Evolutionary conservation across 2,113 vertebrate genomes (phyloP).

Genomic region (Turnix velox): DNA sequence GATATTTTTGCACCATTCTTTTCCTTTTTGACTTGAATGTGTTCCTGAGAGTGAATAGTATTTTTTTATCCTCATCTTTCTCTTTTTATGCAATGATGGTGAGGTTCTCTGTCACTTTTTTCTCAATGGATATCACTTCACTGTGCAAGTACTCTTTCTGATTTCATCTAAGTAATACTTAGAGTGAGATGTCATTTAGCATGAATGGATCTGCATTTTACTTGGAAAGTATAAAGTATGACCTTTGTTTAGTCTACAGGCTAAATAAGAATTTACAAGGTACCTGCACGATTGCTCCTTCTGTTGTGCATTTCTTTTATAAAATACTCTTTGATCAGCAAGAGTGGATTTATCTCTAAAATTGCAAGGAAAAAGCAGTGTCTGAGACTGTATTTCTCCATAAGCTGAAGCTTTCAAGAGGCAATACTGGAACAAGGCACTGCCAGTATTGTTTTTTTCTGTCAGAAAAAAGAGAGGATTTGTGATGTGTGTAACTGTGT

Average conservation of each 20-base stretch:
- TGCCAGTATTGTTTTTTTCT: background rate
- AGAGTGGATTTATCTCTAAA: background rate
- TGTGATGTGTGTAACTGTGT: background rate
- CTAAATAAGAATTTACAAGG: background rate
- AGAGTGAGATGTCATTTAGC: background rate
- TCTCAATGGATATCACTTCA: background rate
- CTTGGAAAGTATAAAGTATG: background rate
- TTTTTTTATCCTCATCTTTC: background rate
- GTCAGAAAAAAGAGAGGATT: background rate
- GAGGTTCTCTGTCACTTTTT: background rate
- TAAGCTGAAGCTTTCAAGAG: background rate
- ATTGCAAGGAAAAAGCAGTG: background rate
- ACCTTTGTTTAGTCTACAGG: background rate
- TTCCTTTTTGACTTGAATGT: background rate
- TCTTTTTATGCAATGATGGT: background rate
- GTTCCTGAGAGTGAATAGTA: background rate
- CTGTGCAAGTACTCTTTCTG: background rate
- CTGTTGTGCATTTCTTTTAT: background rate
- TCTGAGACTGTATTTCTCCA: background rate
- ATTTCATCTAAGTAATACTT: background rate
- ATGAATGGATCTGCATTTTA: background rate
- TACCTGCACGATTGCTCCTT: background rate
- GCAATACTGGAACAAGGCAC: background rate
- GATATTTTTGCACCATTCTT: accelerated
- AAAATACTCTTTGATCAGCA: background rate